These are phyloP conservation scores for Arctocebus calabarensis DNA, from an alignment of 2,797 vertebrate genomes.

Conservation along the genomic window DNA sequence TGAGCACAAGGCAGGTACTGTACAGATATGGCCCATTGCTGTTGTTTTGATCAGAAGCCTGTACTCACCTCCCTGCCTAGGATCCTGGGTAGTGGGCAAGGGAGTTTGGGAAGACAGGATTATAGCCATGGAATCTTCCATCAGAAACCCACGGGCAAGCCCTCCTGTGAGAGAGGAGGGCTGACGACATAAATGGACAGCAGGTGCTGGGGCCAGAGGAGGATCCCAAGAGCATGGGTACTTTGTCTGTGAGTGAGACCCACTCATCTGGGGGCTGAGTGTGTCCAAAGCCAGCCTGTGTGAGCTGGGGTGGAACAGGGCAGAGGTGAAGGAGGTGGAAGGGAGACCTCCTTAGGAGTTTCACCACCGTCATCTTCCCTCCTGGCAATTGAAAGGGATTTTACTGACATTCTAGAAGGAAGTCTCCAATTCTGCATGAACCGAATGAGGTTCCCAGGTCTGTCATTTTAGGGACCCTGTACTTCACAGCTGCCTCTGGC, in stretches of 20 bases:
- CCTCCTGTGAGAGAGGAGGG: background rate
- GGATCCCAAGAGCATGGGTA: background rate
- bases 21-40: too few relatives aligned
- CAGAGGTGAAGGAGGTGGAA: background rate
- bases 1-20: fast-evolving
- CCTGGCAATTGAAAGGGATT: background rate
- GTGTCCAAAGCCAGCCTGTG: background rate
- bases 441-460: background rate
- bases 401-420: background rate
- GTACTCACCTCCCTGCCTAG: background rate
- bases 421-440: background rate
- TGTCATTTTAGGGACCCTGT: background rate
- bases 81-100: background rate
- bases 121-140: background rate
- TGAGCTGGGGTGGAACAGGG: background rate
- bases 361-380: background rate
- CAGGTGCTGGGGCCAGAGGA: background rate
- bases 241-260: background rate
- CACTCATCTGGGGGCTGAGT: background rate
- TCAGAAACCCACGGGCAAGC: fast-evolving
- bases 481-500: background rate
- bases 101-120: background rate
- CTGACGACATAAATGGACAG: background rate
- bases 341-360: too few relatives aligned
- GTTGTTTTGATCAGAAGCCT: background rate